These are phyloP conservation scores for Lampropteryx suffumata DNA, from an alignment of 2,888 invertebrate species.

Conservation along the genomic window DNA sequence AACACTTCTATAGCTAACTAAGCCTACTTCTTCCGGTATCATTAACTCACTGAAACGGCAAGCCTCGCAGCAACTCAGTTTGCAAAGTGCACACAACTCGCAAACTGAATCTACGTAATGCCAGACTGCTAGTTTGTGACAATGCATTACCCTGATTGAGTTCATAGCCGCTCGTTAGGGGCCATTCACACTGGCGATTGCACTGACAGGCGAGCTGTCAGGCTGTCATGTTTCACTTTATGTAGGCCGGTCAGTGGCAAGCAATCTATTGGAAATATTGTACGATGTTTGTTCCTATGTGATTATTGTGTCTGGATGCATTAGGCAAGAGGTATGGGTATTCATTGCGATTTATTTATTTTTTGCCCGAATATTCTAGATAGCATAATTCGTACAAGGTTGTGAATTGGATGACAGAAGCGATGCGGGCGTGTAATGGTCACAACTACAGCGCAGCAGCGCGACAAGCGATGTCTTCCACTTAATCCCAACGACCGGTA, in stretches of 20 bases:
- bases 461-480: no score
- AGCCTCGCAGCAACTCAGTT: constrained; percentile 21
- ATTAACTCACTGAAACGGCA: neutral
- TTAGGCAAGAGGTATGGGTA: no score
- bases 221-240: constrained; percentile 21
- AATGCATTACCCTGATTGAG: constrained; percentile 39
- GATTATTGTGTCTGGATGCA: no score
- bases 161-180: constrained; percentile 28
- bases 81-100: constrained; percentile 23
- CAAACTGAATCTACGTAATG: constrained; percentile 29
- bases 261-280: neutral
- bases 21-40: constrained; percentile 1
- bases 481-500: no score
- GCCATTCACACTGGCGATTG: constrained; percentile 25
- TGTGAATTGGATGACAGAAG: no score
- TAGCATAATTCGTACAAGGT: no score
- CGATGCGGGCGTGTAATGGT: no score
- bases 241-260: neutral
- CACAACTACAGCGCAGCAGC: no score
- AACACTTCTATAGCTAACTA: no score
- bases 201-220: constrained; percentile 13
- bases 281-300: neutral
- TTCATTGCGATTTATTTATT: no score
- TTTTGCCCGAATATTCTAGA: no score
- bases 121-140: constrained; percentile 32